Conservation (phyloP, 2,113 vertebrate genomes). For the Ictidomys tridecemlineatus region DNA sequence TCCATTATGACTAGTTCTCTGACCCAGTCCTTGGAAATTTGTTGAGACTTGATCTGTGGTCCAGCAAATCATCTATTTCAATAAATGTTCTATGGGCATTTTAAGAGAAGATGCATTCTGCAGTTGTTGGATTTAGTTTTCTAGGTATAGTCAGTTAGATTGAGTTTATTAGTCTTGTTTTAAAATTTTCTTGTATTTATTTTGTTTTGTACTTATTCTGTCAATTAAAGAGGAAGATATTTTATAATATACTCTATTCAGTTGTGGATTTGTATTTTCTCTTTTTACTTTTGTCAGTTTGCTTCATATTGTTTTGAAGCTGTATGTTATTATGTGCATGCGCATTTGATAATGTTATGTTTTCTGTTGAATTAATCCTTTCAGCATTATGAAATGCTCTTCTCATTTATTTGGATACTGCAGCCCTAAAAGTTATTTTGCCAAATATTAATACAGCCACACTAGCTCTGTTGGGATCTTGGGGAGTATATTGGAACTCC, state of each 20-base stretch:
- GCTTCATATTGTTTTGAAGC: background rate
- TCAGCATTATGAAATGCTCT: background rate
- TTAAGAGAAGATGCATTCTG: background rate
- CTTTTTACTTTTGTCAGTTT: background rate
- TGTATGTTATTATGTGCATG: background rate
- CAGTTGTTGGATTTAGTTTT: background rate
- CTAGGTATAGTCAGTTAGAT: background rate
- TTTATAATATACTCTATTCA: background rate
- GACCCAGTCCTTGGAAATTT: background rate
- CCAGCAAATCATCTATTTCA: background rate
- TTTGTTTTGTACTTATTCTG: background rate
- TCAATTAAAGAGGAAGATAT: slow-evolving; percentile 1
- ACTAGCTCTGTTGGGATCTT: background rate
- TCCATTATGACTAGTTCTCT: slow-evolving; percentile 29
- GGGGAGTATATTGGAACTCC: background rate
- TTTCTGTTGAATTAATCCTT: background rate
- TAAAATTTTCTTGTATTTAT: background rate
- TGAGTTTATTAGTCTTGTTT: background rate
- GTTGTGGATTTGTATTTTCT: slow-evolving; percentile 7
- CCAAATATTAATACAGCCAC: background rate
- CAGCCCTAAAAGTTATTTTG: slow-evolving; percentile 13
- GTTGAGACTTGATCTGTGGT: background rate
- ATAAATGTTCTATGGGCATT: background rate
- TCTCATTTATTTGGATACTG: background rate
- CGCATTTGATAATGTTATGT: background rate